Evolutionary conservation across 2,113 vertebrate species (phyloP), one percentile per base, ranked within the genome.

Genomic region (Syngnathus floridae): DNA sequence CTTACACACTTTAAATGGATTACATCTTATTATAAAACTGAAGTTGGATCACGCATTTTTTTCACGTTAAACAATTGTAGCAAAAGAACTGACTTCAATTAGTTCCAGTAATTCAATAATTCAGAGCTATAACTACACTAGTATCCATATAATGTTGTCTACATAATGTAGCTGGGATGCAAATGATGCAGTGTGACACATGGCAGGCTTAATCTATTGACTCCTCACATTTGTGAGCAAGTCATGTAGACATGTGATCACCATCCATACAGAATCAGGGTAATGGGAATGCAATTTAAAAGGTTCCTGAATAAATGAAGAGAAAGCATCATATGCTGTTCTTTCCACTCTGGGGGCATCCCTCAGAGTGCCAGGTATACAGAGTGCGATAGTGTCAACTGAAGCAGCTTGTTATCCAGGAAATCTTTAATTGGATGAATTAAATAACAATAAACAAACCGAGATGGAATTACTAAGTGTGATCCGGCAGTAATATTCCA

Each of bases 381-480:
- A 80, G 60, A 51, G 21, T 49, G 40, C 9, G 17, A 22, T 26
- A 13, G 65, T 46, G 66, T 70, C 65, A 61, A 78, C 71, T 70
- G 67, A 54, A 54, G 56, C 62, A 58, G 74, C 70, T 66, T 70
- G 66, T 74, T 62, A 63, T 26, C 62, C 67, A 26, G 40, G 22
- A 57, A 40, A 26, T 78, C 77, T 65, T 62, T 58, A 71, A 60
- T 12, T 7, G 37, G 58, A 66, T 62, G 19, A 70, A 70, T 76
- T 65, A 74, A 83, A 73, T 69, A 10, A 65, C 67, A 67, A 80
- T 35, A 66, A 82, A 77, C 12, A 9, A 78, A 79, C 22, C n/a
- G 58, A 77, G 84, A 79, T 77, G 77, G 65, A 76, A 77, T 81
- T 69, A 31, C 26, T 31, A 83, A 84, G 80, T 80, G 80, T 70